Evolutionary conservation across 2,797 vertebrate genomes (phyloP).

Genomic region (Agapornis canus): DNA sequence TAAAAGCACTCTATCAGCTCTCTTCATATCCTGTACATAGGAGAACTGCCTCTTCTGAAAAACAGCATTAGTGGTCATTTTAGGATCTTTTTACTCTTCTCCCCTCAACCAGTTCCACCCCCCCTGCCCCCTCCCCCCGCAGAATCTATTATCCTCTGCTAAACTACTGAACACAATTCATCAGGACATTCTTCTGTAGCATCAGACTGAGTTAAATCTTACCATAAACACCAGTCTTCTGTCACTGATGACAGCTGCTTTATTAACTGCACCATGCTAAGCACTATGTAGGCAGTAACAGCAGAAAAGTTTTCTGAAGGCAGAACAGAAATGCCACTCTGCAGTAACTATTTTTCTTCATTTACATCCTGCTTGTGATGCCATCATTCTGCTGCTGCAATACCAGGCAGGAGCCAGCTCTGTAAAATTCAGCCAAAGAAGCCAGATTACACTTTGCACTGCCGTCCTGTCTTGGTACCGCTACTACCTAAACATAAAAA

Average conservation of each 20-base stretch:
- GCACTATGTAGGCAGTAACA: neutral
- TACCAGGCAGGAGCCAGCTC: neutral
- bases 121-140: too few species aligned
- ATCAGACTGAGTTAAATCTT: neutral
- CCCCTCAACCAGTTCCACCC: too few species aligned
- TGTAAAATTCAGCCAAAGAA: fast-evolving
- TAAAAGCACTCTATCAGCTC: neutral
- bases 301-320: neutral
- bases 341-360: neutral
- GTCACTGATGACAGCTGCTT: neutral
- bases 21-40: constrained; percentile 3
- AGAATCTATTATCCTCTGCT: neutral
- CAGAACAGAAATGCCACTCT: neutral
- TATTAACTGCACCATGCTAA: neutral
- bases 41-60: neutral
- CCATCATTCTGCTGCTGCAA: neutral
- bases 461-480: neutral
- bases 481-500: neutral
- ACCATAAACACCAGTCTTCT: neutral
- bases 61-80: neutral
- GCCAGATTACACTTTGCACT: neutral
- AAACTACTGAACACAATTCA: neutral
- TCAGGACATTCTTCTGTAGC: neutral
- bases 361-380: fast-evolving
- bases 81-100: neutral